Base-by-base conservation (phyloP, 2,113 vertebrate genomes). In the Marmota flaviventris region DNA sequence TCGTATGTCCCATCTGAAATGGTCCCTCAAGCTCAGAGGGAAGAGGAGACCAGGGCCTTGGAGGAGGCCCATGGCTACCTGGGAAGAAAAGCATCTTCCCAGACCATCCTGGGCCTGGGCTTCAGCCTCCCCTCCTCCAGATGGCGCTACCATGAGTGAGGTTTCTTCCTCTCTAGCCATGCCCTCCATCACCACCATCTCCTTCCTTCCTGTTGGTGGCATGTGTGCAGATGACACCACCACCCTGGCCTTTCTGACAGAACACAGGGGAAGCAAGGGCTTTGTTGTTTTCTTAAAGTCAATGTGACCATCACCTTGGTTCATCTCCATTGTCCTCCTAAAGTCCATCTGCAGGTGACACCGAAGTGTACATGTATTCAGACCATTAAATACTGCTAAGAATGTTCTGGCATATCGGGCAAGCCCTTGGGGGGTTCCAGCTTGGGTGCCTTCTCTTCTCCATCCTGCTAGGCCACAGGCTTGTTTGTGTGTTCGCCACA, bases 401-500 rank as follows among this genome's bases (percentile, higher is more conserved):
- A 34, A 61, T 56, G 45, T 70, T 37, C 67, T 67, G 85, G 69
- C n/a, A 8, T 13, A 5, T 39, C 22, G 0, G 3, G 34, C 37
- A 4, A 45, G 14, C 53, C 39, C 37, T 39, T 10, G 0, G 8
- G 16, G 61, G 32, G 32, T 61, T 86, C 76, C 27, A 5, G 53
- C 81, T 78, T 39, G 20, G 85, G 45, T 78, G 69, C 69, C 81
- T 48, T 73, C 72, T 34, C 29, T 37, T 76, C 77, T 92, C 94
- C 18, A 3, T 92, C 93, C 83, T 93, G 39, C 94, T 32, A 39
- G 94, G 91, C 77, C 76, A 53, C 4, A 5, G 72, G 72, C 95
- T 87, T 75, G 77, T 91, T 78, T 94, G 93, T 95, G 73, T 87
- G 56, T 70, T 93, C 65, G 10, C 92, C 92, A 96, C 98, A 98